These are phyloP conservation scores for Machimus atricapillus DNA, from an alignment of 2,888 invertebrate species.

Conservation along the genomic window DNA sequence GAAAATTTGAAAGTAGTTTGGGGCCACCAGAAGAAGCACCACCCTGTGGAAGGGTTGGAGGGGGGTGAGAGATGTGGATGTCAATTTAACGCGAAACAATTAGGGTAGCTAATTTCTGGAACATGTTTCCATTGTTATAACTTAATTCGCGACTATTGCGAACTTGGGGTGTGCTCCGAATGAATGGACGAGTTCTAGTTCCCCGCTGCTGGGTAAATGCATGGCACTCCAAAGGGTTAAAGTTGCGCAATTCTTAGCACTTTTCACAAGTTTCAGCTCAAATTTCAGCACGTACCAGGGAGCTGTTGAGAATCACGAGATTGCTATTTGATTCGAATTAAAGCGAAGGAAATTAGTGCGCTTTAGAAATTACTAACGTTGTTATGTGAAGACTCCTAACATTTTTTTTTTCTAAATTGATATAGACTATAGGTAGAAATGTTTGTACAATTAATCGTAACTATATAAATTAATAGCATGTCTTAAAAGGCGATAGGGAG, in stretches of 20 bases:
- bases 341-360: neutral
- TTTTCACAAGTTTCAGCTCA: neutral
- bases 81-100: constrained; percentile 5
- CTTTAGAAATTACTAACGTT: neutral
- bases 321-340: neutral
- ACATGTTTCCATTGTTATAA: constrained; percentile 3
- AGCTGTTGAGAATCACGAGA: neutral
- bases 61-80: neutral
- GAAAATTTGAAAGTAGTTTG: neutral
- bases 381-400: neutral
- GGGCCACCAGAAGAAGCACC: neutral
- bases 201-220: neutral
- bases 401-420: too few species aligned
- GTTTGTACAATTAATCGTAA: too few species aligned
- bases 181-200: neutral
- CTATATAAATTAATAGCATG: too few species aligned
- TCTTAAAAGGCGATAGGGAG: too few species aligned
- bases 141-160: neutral
- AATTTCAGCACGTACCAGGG: neutral
- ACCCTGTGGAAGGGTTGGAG: neutral
- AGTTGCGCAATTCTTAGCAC: neutral
- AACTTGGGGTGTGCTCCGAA: neutral
- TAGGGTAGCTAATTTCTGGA: constrained; percentile 5
- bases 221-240: neutral
- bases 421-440: too few species aligned